Evolutionary conservation across 2,113 vertebrate species (phyloP), one percentile per base, ranked within the genome.

Genomic region (Triplophysa rosa): DNA sequence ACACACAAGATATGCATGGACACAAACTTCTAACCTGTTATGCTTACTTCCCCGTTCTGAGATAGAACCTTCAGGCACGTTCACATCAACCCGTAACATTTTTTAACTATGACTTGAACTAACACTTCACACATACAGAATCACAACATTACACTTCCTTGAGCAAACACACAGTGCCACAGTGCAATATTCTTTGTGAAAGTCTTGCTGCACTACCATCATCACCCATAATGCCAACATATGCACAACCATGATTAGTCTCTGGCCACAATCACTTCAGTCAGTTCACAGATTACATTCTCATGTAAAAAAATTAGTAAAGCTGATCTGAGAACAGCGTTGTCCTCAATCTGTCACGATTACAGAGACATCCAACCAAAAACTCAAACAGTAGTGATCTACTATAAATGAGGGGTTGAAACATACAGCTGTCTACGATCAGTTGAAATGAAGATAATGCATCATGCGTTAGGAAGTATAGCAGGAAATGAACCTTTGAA

Each of bases 111-210:
- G 17, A 66, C 26, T 54, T 24, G 2, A 37, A 37, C 23, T 21
- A 5, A 8, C 9, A 45, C 10, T 45, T 45, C 42, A 45, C 10
- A 21, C 54, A n/a, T 10, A 10, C 54, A 21, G 7, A n/a, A n/a
- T 56, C 19, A 56, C 17, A n/a, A n/a, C 4, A 29, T 24, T 47
- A 62, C 71, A 61, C 40, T 62, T 62, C 21, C 8, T 29, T 76
- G 61, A 65, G 33, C 11, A 65, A 47, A 33, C 61, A 62, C 9
- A 13, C 8, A n/a, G n/a, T 23, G 21, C n/a, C 61, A 62, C 17
- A 74, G 14, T 74, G 71, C 37, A 73, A 75, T 61, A 76, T 64
- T 24, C 61, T 76, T 4, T 64, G 14, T 49, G 49, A 37, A 54
- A 33, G 21, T 4, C 1, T 2, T 0, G 10, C 10, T 13, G 10